Evolutionary conservation across 2,888 invertebrate species (phyloP).

Genomic region (Branchellion lobata): DNA sequence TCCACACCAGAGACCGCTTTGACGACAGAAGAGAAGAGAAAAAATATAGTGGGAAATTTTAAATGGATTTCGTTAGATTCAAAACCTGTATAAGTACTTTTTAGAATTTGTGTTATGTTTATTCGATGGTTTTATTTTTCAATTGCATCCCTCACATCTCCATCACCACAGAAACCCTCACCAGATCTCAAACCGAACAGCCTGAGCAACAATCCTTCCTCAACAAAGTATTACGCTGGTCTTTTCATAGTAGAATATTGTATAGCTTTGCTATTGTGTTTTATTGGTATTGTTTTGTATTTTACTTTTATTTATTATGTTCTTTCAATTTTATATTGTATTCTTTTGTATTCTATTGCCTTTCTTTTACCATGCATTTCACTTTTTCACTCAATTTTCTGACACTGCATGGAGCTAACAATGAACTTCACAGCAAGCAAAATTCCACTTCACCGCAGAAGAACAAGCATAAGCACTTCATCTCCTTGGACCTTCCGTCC

Average conservation of each 20-base stretch:
- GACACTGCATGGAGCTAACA: too few relatives aligned
- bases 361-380: too few relatives aligned
- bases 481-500: background rate
- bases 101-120: background rate
- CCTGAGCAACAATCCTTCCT: background rate
- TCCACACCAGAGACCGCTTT: background rate
- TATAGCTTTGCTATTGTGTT: too few relatives aligned
- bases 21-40: background rate
- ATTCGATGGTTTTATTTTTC: too few relatives aligned
- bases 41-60: too few relatives aligned
- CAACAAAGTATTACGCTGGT: slow-evolving; percentile 2
- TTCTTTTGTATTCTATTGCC: too few relatives aligned
- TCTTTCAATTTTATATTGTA: background rate
- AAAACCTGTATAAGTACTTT: background rate
- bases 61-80: too few relatives aligned
- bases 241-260: too few relatives aligned
- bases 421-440: too few relatives aligned
- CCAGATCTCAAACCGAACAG: background rate
- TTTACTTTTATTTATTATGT: background rate
- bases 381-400: too few relatives aligned
- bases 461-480: background rate
- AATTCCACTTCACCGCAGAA: background rate
- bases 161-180: background rate
- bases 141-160: too few relatives aligned
- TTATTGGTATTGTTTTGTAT: background rate